Percentiles rank a stretch among this genome's conserved stretches.
Conservation (phyloP, 2,888 invertebrate species). For the Cryptus viduatorius region DNA sequence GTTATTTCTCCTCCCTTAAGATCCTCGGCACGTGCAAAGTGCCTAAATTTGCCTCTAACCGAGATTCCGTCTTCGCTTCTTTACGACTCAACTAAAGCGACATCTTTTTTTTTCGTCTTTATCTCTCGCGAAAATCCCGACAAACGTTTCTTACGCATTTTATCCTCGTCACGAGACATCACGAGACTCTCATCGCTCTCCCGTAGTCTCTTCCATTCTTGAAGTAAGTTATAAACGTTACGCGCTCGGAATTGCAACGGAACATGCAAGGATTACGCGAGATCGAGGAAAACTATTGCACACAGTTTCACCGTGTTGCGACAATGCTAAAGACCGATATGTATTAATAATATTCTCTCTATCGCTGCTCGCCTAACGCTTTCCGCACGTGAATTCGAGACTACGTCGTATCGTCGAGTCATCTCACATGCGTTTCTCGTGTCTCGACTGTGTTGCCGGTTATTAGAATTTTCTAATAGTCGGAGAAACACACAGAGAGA, state of each 20-base stretch:
- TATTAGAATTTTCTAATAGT: neutral
- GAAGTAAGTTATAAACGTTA: neutral
- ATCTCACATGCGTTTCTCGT: neutral
- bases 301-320: conserved; percentile 35
- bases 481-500: too few relatives aligned
- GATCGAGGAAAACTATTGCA: conserved; percentile 31
- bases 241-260: conserved; percentile 6
- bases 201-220: neutral
- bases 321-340: conserved; percentile 18
- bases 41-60: conserved; percentile 32
- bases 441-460: neutral
- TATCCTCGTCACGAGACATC: neutral
- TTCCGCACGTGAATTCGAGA: neutral
- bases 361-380: neutral
- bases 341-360: conserved; percentile 35
- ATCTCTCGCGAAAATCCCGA: conserved; percentile 5
- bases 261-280: conserved; percentile 17
- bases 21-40: conserved; percentile 7
- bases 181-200: neutral
- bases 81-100: neutral
- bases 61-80: conserved; percentile 35
- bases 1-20: neutral
- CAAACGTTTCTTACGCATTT: neutral
- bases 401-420: neutral
- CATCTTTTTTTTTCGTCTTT: conserved; percentile 25